These are phyloP conservation scores for Cygnus olor DNA, from an alignment of 2,797 vertebrate species.

Conservation along the genomic window DNA sequence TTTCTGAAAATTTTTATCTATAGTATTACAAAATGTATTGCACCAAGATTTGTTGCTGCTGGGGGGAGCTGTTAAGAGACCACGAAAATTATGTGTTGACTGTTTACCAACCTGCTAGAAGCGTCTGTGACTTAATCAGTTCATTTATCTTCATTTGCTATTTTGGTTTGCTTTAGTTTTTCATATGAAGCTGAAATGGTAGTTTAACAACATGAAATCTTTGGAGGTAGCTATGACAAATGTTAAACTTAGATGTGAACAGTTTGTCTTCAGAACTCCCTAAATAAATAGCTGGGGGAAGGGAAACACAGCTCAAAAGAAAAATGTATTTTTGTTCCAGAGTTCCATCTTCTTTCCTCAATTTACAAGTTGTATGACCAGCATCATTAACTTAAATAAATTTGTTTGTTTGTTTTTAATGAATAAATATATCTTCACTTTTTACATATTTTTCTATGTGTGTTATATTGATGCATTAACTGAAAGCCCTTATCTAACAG, in stretches of 20 bases:
- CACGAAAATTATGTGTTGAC: not conserved
- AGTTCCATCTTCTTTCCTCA: not conserved
- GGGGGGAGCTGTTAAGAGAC: not conserved
- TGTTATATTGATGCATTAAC: not conserved
- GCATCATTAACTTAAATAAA: not conserved
- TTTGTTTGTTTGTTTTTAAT: not conserved
- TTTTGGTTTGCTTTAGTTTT: conserved; percentile 36
- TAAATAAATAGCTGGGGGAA: not conserved
- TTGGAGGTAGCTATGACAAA: conserved; percentile 32
- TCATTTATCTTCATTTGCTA: conserved; percentile 63
- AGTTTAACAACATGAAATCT: conserved; percentile 15
- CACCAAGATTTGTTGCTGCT: not conserved
- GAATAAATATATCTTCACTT: not conserved
- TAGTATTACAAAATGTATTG: conserved; percentile 8
- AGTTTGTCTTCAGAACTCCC: not conserved
- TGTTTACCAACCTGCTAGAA: conserved; percentile 13
- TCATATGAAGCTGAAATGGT: conserved; percentile 20
- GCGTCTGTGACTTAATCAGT: conserved; percentile 31
- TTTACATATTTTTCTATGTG: not conserved
- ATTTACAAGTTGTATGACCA: not conserved
- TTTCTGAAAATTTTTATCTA: not conserved
- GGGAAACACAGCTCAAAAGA: not conserved
- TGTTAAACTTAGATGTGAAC: not conserved
- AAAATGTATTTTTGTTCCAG: not conserved
- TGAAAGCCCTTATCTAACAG: not conserved